phyloP scores from a whole-genome alignment of 2,888 invertebrate genomes.

The Xanthorhoe spadicearia region DNA sequence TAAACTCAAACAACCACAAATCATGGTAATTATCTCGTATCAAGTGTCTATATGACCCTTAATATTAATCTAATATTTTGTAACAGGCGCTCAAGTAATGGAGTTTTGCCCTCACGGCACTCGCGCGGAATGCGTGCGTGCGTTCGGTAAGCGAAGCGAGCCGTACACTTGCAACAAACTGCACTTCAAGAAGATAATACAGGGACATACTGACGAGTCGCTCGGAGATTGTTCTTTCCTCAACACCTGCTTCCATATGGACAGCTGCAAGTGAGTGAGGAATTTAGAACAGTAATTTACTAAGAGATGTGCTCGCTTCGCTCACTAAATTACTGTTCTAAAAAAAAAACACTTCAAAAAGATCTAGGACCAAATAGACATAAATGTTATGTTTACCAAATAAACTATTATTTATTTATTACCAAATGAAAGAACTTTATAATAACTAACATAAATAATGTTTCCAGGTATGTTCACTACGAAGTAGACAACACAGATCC shows the following conservation, averaged over 20 bases:
- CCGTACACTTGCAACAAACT: slow-evolving; percentile 90
- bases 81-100: slow-evolving; percentile 91
- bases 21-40: too few relatives aligned
- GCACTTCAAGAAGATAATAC: slow-evolving; percentile 98
- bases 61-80: not conserved
- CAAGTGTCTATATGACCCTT: too few relatives aligned
- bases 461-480: slow-evolving; percentile 95
- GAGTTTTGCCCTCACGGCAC: slow-evolving; percentile 99
- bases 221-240: slow-evolving; percentile 98
- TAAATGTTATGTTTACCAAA: too few relatives aligned
- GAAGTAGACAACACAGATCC: slow-evolving; percentile 93
- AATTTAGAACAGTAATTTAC: too few relatives aligned
- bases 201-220: slow-evolving; percentile 95
- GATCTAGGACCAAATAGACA: too few relatives aligned
- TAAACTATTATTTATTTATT: too few relatives aligned
- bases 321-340: too few relatives aligned
- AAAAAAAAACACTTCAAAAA: too few relatives aligned
- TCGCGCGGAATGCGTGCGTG: slow-evolving; percentile 91
- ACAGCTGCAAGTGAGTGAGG: slow-evolving; percentile 93
- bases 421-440: too few relatives aligned
- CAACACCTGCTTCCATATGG: slow-evolving; percentile 99
- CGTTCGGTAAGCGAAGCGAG: slow-evolving; percentile 52
- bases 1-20: too few relatives aligned
- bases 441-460: not conserved
- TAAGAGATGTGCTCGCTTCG: too few relatives aligned